Percentiles rank a stretch among this genome's conserved stretches.
Evolutionary conservation across 2,797 vertebrate genomes (phyloP).

Genomic region (Rhodeus uyekii): DNA sequence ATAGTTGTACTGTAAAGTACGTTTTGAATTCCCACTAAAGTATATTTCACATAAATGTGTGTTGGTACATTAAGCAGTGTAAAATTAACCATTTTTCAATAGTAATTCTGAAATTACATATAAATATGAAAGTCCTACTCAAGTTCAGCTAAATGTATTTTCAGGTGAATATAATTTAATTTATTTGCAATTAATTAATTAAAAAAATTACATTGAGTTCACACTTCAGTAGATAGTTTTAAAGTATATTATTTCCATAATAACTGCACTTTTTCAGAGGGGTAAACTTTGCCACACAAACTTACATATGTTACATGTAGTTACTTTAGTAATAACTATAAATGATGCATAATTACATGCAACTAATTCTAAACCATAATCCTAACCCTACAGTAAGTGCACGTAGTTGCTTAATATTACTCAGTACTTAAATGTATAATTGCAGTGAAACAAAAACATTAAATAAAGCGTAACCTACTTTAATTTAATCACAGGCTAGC

Average conservation of each 20-base stretch:
- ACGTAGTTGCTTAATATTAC: too few relatives aligned
- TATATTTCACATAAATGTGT: background rate
- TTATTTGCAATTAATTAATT: background rate
- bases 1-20: background rate
- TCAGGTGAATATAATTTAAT: background rate
- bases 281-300: background rate
- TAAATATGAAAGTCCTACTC: background rate
- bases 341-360: too few relatives aligned
- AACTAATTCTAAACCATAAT: too few relatives aligned
- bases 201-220: background rate
- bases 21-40: background rate
- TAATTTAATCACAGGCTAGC: background rate
- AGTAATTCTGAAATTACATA: background rate
- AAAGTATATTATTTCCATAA: background rate
- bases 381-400: too few relatives aligned
- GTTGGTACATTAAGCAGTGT: background rate
- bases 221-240: background rate
- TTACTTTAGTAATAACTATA: too few relatives aligned
- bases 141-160: background rate
- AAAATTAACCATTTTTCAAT: background rate
- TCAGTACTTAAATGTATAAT: background rate
- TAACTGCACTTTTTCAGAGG: background rate
- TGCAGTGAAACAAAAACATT: background rate
- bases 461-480: background rate
- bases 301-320: background rate